phyloP scores from a whole-genome alignment of 92 coral and sea anemone genomes.

The Desmophyllum pertusum region DNA sequence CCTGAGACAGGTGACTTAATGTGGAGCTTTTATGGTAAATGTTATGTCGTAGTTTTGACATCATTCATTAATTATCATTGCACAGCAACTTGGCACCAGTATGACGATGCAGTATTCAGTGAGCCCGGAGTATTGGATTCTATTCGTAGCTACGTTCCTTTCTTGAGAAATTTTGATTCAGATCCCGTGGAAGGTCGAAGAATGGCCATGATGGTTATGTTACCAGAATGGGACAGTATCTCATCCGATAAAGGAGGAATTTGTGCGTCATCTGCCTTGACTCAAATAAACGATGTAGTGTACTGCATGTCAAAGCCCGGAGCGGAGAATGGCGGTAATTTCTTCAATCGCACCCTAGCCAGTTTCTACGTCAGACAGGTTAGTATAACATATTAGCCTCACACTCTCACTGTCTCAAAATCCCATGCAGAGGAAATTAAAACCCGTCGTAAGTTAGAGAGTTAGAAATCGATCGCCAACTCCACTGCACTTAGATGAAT shows the following conservation, averaged over 20 bases:
- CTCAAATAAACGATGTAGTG: slow-evolving; percentile 41
- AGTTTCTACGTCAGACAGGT: slow-evolving; percentile 14
- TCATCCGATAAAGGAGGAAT: neutral
- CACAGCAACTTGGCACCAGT: slow-evolving; percentile 63
- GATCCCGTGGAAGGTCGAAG: slow-evolving; percentile 52
- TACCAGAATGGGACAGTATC: slow-evolving; percentile 52
- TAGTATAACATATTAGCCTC: neutral
- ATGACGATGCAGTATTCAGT: slow-evolving; percentile 65
- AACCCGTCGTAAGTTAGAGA: no score
- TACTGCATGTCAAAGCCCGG: slow-evolving; percentile 42
- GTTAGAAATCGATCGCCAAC: no score
- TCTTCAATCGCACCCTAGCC: neutral
- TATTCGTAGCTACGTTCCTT: slow-evolving; percentile 19
- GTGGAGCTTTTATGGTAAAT: no score
- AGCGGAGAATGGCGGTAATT: neutral
- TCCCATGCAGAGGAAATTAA: no score
- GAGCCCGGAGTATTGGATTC: slow-evolving; percentile 37
- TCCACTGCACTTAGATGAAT: no score
- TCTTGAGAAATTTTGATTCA: neutral
- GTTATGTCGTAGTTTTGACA: no score
- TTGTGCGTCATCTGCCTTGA: slow-evolving; percentile 27
- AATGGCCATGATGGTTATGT: slow-evolving; percentile 45
- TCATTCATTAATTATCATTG: neutral
- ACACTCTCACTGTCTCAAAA: no score
- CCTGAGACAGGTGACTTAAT: no score